These are phyloP conservation scores for Eudasyphora cyanicolor DNA, from an alignment of 2,888 invertebrate genomes.

Conservation along the genomic window DNA sequence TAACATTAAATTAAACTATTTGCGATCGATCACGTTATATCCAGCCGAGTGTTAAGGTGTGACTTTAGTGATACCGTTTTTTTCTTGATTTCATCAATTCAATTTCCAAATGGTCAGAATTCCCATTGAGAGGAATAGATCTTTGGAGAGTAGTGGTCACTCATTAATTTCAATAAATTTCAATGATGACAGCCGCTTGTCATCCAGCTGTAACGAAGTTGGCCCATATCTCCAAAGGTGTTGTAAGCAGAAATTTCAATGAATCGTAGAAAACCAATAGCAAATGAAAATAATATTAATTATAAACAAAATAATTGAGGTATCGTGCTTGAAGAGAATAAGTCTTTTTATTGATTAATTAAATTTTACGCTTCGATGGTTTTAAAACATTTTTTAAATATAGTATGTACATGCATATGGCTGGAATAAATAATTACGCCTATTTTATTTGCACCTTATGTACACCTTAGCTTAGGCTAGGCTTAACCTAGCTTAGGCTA, in stretches of 20 bases:
- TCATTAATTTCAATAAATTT: not conserved
- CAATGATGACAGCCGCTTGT: constrained; percentile 23
- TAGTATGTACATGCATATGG: too few relatives aligned
- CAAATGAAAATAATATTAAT: not conserved
- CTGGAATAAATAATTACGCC: too few relatives aligned
- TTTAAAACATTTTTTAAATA: not conserved
- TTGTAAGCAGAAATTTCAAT: not conserved
- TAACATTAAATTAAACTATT: not conserved
- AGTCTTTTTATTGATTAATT: constrained; percentile 5
- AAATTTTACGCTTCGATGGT: not conserved
- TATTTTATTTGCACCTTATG: too few relatives aligned
- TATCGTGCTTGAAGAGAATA: constrained; percentile 3
- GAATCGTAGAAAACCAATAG: not conserved
- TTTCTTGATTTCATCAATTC: not conserved
- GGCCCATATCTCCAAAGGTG: constrained; percentile 2
- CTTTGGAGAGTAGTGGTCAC: not conserved
- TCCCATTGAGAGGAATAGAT: not conserved
- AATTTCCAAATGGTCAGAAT: not conserved
- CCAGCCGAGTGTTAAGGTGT: not conserved
- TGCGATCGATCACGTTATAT: not conserved
- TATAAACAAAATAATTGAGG: not conserved
- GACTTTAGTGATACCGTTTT: not conserved
- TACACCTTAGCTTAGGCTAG: too few relatives aligned
- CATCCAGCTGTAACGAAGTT: not conserved
- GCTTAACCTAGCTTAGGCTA: too few relatives aligned